Conservation (phyloP, 1,140 invertebrate species). For the Vanessa atalanta region DNA sequence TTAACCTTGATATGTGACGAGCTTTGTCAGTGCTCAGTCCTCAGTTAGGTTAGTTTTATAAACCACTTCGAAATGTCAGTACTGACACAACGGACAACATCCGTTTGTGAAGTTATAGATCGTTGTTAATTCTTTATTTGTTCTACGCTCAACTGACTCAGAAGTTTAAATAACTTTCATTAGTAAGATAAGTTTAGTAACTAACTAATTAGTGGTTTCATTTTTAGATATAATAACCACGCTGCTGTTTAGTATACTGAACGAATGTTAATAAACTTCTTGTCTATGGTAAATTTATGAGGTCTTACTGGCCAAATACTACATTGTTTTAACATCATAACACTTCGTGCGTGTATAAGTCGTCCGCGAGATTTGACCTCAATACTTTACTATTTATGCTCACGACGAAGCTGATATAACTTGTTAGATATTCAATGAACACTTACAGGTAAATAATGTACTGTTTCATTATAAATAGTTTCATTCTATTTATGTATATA, state of each 20-base stretch:
- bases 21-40: conserved; percentile 37
- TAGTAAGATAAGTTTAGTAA: neutral
- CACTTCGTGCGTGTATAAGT: conserved; percentile 60
- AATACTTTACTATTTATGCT: conserved; percentile 69
- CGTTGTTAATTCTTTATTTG: neutral
- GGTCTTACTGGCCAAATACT: conserved; percentile 50
- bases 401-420: conserved; percentile 54
- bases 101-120: neutral
- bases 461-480: conserved; percentile 4
- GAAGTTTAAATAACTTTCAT: neutral
- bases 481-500: neutral
- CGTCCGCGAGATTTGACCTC: conserved; percentile 65
- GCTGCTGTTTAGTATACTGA: neutral
- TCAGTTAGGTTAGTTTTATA: conserved; percentile 40
- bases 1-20: conserved; percentile 41
- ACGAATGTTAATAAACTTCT: neutral
- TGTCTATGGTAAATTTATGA: neutral
- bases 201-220: neutral
- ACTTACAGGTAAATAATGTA: conserved; percentile 31
- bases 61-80: conserved; percentile 42
- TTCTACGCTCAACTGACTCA: neutral
- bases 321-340: conserved; percentile 58
- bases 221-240: neutral
- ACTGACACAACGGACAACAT: conserved; percentile 12
- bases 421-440: conserved; percentile 56